Base-by-base conservation (phyloP, 2,888 invertebrate genomes). In the Lithophane semibrunnea region DNA sequence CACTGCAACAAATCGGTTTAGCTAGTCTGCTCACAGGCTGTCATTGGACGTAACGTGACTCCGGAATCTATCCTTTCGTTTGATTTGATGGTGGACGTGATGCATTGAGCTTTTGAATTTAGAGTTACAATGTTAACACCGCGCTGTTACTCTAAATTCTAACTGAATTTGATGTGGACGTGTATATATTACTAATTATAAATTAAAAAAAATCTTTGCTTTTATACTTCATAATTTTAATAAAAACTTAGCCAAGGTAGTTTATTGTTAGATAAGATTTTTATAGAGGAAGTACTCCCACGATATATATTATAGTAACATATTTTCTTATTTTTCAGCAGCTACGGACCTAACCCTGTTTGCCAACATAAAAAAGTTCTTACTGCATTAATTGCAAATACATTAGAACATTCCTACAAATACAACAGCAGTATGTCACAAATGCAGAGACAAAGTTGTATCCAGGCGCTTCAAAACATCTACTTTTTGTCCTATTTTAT, bases 1-100 rank as follows among this genome's bases (percentile, higher is more conserved):
- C 63, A 61, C 60, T 83, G 72, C 78, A 63, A 61, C 77, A 76
- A 86, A 88, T 86, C 77, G 77, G 75, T 83, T 88, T 74, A 86
- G 75, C 47, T 61, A 76, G 76, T 63, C 75, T 9, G 75, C 63
- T 65, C 56, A 63, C 69, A 75, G 56, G 7, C 64, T 79, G 64
- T 70, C 73, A 66, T 29, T 64, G 56, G 29, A 65, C 24, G 86
- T 83, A 78, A 83, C 84, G 84, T 71, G 83, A 86, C 83, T 74
- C 56, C 13, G 24, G 24, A n/a, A 82, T 74, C 61, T 65, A 72
- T 72, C 47, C 66, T 73, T 68, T 68, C 71, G 56, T 79, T 73
- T 70, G 74, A 84, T 69, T 68, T 24, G 3, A 47, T 37, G n/a
- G 24, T 24, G 60, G 12, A 79, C 73, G 84, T 73, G 73, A 42